Percentiles rank a stretch among this genome's conserved stretches.
Evolutionary conservation across 2,113 vertebrate genomes (phyloP).

Genomic region (Solenodon paradoxus): DNA sequence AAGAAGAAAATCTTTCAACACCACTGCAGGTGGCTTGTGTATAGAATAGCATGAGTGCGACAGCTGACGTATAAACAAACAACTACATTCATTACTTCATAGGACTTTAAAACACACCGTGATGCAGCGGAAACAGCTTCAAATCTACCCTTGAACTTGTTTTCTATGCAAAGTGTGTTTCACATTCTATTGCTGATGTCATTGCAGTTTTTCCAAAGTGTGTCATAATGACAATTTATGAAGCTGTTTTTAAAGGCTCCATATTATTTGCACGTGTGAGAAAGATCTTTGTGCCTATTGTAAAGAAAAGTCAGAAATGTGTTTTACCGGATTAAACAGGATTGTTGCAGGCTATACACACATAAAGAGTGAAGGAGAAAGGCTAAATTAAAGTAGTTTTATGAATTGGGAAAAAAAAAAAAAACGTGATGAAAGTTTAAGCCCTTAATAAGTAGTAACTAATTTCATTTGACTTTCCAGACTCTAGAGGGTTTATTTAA

Average conservation of each 20-base stretch:
- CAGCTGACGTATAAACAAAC: background rate
- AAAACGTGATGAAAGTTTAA: background rate
- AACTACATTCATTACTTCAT: background rate
- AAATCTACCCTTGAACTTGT: background rate
- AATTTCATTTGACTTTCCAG: background rate
- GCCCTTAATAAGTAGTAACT: background rate
- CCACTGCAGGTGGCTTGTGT: background rate
- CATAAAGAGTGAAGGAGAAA: background rate
- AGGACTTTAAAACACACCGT: background rate
- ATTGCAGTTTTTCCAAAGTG: background rate
- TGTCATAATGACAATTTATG: background rate
- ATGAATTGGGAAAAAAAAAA: background rate
- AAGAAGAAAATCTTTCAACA: background rate
- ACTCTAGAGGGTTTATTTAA: background rate
- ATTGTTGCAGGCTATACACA: background rate
- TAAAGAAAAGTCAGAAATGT: background rate
- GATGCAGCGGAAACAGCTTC: background rate
- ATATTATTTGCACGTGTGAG: background rate
- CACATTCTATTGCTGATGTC: background rate
- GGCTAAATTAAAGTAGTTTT: background rate
- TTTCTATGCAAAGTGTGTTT: background rate
- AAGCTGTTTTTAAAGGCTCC: background rate
- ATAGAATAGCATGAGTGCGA: background rate
- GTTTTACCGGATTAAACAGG: background rate
- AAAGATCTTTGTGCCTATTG: background rate